A percentile compares a stretch with the other conserved stretches of the same genome.
Conservation (phyloP, 1,140 invertebrate genomes). For the Aphaenogaster rudis region DNA sequence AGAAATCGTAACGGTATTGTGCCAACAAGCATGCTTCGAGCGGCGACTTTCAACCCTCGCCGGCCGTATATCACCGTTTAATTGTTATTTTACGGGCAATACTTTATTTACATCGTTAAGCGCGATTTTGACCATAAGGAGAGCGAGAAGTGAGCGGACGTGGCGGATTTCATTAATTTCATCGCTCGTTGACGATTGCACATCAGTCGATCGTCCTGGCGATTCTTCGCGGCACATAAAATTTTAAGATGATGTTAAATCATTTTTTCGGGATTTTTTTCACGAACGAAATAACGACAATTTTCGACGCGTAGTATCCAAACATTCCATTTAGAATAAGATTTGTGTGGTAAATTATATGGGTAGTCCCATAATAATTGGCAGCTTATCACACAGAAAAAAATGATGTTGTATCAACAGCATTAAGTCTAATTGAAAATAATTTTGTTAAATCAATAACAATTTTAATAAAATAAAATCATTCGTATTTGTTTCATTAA, state of each 20-base stretch:
- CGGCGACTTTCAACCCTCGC: slow-evolving; percentile 23
- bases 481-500: too few species aligned
- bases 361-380: slow-evolving; percentile 63
- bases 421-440: too few species aligned
- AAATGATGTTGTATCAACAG: too few species aligned
- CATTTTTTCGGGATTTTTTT: not conserved
- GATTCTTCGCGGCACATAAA: not conserved
- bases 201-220: not conserved
- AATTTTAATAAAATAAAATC: too few species aligned
- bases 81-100: slow-evolving; percentile 52
- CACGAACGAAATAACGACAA: not conserved
- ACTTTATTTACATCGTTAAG: slow-evolving; percentile 36
- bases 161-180: slow-evolving; percentile 22
- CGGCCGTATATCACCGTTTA: slow-evolving; percentile 27
- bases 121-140: not conserved
- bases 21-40: not conserved
- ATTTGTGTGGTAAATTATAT: slow-evolving; percentile 77
- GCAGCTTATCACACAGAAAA: too few species aligned
- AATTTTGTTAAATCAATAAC: too few species aligned
- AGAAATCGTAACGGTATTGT: slow-evolving; percentile 18
- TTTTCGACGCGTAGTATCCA: not conserved
- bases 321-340: not conserved
- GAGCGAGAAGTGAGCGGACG: not conserved
- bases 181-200: not conserved
- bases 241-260: slow-evolving; percentile 10